A percentile compares a stretch with the other conserved stretches of the same genome.
phyloP scores from a whole-genome alignment of 1,140 invertebrate genomes.

The Drosophila ercepeae region DNA sequence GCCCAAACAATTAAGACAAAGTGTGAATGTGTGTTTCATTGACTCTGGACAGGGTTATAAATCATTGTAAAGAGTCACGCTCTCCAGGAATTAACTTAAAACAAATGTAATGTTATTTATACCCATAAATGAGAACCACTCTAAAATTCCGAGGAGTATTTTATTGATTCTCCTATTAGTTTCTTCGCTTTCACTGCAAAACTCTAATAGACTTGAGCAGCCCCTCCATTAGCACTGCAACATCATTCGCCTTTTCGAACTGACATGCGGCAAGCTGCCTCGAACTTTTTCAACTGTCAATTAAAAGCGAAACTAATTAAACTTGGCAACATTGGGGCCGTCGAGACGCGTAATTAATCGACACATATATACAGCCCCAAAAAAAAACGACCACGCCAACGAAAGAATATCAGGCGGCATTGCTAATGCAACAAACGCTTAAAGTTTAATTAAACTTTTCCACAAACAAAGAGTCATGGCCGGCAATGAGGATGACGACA shows the following conservation, averaged over 20 bases:
- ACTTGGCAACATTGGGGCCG: constrained; percentile 63
- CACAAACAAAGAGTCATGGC: constrained; percentile 51
- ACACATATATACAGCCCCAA: constrained; percentile 49
- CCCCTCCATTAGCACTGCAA: not conserved
- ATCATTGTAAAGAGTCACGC: not conserved
- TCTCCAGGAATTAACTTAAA: not conserved
- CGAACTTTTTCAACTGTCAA: constrained; percentile 74
- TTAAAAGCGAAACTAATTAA: constrained; percentile 80
- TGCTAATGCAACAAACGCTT: constrained; percentile 61
- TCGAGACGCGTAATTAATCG: constrained; percentile 77
- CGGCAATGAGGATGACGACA: constrained; percentile 60
- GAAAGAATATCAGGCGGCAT: constrained; percentile 1
- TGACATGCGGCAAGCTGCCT: constrained; percentile 46
- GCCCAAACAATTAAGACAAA: constrained; percentile 51
- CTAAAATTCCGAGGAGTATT: not conserved
- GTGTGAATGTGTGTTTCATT: constrained; percentile 52
- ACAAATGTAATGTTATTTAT: not conserved
- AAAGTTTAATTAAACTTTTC: constrained; percentile 76
- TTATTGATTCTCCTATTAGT: not conserved
- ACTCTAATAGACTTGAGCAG: not conserved
- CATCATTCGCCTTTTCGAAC: constrained; percentile 8
- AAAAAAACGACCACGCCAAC: constrained; percentile 33
- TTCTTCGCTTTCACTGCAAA: not conserved
- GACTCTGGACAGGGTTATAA: constrained; percentile 34
- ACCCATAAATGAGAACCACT: not conserved